These are phyloP conservation scores for Drosophila parvula DNA, from an alignment of 1,140 invertebrate species.

Conservation along the genomic window DNA sequence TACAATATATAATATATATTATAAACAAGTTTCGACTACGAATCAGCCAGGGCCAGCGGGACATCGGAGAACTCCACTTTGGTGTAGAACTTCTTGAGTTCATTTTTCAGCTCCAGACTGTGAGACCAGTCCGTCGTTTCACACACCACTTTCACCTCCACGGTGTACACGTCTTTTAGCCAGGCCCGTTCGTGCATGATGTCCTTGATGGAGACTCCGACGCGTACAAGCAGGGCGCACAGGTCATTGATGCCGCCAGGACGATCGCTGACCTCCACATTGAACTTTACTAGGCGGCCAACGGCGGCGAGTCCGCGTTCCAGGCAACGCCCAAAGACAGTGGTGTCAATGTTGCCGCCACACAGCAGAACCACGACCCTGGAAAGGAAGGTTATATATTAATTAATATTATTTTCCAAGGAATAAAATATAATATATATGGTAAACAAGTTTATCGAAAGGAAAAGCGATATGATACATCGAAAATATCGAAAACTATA, in stretches of 20 bases:
- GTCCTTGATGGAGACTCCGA: conserved; percentile 96
- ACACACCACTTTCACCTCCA: conserved; percentile 92
- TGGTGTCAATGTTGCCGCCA: conserved; percentile 97
- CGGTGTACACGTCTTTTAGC: conserved; percentile 95
- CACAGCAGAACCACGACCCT: conserved; percentile 92
- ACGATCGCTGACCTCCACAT: conserved; percentile 93
- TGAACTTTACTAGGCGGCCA: conserved; percentile 93
- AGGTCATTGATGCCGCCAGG: conserved; percentile 95
- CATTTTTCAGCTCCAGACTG: conserved; percentile 87
- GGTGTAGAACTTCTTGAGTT: conserved; percentile 87
- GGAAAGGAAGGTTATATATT: neutral
- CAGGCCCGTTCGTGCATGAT: conserved; percentile 97
- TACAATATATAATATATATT: conserved; percentile 1
- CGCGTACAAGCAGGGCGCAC: conserved; percentile 89
- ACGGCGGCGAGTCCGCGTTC: conserved; percentile 95
- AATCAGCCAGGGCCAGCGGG: conserved; percentile 79
- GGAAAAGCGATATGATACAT: too few species aligned
- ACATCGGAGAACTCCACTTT: conserved; percentile 84
- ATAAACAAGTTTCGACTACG: neutral
- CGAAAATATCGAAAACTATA: too few species aligned
- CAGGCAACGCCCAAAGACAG: conserved; percentile 93
- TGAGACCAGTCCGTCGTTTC: conserved; percentile 94
- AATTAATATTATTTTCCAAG: neutral
- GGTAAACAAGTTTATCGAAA: too few species aligned
- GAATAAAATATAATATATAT: too few species aligned